A percentile compares a stretch with the other conserved stretches of the same genome.
phyloP scores from a whole-genome alignment of 2,113 vertebrate genomes.

The Solenodon paradoxus region DNA sequence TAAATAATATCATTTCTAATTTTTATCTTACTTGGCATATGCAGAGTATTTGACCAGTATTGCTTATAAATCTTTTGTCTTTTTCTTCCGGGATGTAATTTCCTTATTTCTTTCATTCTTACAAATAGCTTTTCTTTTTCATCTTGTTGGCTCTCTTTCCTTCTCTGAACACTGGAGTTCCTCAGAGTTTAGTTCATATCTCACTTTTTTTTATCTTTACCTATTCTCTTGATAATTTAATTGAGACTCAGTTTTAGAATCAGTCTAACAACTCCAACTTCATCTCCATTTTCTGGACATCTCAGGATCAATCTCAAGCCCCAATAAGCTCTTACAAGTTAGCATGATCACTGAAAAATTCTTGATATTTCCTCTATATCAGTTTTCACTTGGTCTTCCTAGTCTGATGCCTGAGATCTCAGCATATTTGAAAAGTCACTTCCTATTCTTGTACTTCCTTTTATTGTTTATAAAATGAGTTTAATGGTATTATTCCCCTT shows the following conservation, averaged over 20 bases:
- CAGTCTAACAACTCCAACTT: neutral
- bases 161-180: neutral
- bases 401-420: neutral
- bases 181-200: neutral
- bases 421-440: neutral
- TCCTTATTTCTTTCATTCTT: neutral
- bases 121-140: neutral
- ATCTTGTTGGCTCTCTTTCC: neutral
- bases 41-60: neutral
- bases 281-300: neutral
- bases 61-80: neutral
- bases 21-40: neutral
- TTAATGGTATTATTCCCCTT: neutral
- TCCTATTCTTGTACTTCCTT: neutral
- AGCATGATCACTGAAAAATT: neutral
- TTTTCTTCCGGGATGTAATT: neutral
- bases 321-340: neutral
- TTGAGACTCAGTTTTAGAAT: neutral
- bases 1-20: neutral
- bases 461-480: neutral
- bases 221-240: neutral
- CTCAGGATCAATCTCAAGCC: neutral
- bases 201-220: neutral
- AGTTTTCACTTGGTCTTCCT: neutral
- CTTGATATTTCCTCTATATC: neutral